phyloP scores from a whole-genome alignment of 2,113 vertebrate species.

The Pyrgilauda ruficollis region DNA sequence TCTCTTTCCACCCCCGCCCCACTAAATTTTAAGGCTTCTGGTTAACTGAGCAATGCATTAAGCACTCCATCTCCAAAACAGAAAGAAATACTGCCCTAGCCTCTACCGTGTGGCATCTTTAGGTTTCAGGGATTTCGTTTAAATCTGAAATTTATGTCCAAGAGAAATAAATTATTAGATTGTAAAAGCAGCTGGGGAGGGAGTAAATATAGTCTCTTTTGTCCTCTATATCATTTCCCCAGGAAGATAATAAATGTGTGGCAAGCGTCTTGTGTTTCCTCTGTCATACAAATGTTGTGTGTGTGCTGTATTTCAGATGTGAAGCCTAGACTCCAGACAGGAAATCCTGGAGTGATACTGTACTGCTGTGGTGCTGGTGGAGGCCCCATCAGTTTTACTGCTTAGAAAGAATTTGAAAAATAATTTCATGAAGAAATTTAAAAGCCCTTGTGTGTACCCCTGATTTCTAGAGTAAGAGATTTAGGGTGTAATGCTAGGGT shows the following conservation, averaged over 20 bases:
- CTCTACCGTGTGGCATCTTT: conserved; percentile 42
- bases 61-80: conserved; percentile 13
- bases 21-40: neutral
- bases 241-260: conserved; percentile 52
- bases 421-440: neutral
- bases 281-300: neutral
- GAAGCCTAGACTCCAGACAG: conserved; percentile 22
- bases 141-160: conserved; percentile 58
- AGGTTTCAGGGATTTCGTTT: conserved; percentile 59
- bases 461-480: neutral
- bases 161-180: conserved; percentile 59
- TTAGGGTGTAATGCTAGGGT: neutral
- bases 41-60: conserved; percentile 39
- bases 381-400: neutral
- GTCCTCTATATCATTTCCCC: conserved; percentile 54
- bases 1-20: neutral
- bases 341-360: conserved; percentile 25
- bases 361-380: neutral
- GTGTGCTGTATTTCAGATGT: neutral
- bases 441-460: neutral
- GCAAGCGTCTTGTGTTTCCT: conserved; percentile 35
- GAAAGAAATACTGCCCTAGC: conserved; percentile 52
- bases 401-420: neutral
- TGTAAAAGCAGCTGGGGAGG: conserved; percentile 48
- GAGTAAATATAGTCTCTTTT: conserved; percentile 55